A percentile compares a stretch with the other conserved stretches of the same genome.
Conservation (phyloP, 37 sponge, comb jelly and placozoan genomes). For the Axinella damicornis region DNA sequence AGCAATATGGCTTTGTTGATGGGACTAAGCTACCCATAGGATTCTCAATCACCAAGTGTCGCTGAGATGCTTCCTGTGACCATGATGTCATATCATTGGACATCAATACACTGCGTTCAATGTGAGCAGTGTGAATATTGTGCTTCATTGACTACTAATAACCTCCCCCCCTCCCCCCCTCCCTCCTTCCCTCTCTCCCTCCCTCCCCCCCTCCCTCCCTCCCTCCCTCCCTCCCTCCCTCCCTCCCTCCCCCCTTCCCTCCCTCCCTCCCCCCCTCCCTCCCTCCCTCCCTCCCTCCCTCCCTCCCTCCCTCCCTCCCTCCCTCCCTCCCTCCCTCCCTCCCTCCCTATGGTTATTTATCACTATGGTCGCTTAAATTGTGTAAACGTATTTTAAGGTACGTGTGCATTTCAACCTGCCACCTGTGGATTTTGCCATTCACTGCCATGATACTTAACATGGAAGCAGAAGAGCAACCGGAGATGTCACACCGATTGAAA, state of each 20-base stretch:
- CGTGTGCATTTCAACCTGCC: too few species aligned
- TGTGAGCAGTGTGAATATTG: slow-evolving; percentile 15
- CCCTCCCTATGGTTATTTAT: too few species aligned
- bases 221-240: neutral
- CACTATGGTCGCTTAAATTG: too few species aligned
- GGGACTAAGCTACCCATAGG: slow-evolving; percentile 1
- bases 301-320: too few species aligned
- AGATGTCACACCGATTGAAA: too few species aligned
- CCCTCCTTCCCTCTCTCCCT: too few species aligned
- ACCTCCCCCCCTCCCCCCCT: neutral
- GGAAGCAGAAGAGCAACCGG: too few species aligned
- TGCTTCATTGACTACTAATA: neutral
- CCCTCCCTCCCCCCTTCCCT: neutral
- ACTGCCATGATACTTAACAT: too few species aligned
- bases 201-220: neutral
- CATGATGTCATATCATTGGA: slow-evolving; percentile 89
- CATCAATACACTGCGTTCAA: slow-evolving; percentile 69
- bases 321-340: too few species aligned
- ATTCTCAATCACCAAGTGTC: slow-evolving; percentile 70
- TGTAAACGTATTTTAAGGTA: too few species aligned
- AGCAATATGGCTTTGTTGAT: slow-evolving; percentile 26
- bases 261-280: neutral
- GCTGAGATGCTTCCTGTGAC: slow-evolving; percentile 87
- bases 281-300: neutral
- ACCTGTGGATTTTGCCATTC: too few species aligned